A percentile compares a stretch with the other conserved stretches of the same genome.
These are phyloP conservation scores for Apistogramma diplotaenia DNA, from an alignment of 2,113 vertebrate genomes.

Conservation along the genomic window DNA sequence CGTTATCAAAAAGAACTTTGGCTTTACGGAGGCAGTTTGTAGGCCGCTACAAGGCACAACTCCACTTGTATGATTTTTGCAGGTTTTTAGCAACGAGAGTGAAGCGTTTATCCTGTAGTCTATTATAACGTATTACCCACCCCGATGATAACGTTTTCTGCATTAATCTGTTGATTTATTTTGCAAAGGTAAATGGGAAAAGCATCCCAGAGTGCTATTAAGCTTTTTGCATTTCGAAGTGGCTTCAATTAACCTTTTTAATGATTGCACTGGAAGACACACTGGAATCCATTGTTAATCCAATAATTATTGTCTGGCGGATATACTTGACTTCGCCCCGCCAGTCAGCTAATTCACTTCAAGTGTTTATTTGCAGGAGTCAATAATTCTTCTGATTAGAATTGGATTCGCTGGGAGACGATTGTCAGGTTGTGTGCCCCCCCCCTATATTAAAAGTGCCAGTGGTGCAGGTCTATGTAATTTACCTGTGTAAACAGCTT, in stretches of 20 bases:
- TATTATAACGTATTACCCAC: neutral
- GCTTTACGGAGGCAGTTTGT: neutral
- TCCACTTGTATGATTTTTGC: neutral
- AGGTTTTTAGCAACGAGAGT: neutral
- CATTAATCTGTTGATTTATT: constrained; percentile 41
- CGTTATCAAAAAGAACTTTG: neutral
- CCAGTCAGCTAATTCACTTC: constrained; percentile 47
- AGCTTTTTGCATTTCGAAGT: constrained; percentile 50
- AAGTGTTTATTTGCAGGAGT: constrained; percentile 43
- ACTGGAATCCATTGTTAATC: constrained; percentile 58
- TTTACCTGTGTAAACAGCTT: neutral
- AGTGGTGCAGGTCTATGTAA: neutral
- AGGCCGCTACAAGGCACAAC: neutral
- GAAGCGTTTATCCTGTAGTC: neutral
- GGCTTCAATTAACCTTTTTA: constrained; percentile 68
- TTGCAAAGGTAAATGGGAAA: constrained; percentile 31
- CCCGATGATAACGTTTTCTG: neutral
- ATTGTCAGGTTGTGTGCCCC: constrained; percentile 28
- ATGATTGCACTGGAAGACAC: constrained; percentile 47
- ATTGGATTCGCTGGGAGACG: constrained; percentile 17
- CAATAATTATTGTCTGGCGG: constrained; percentile 62
- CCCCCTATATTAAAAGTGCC: neutral
- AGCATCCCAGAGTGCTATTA: constrained; percentile 41
- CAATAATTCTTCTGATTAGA: constrained; percentile 52
- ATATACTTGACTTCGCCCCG: constrained; percentile 54